Evolutionary conservation across 2,113 vertebrate genomes (phyloP), one percentile per base, ranked within the genome.

Genomic region (Panthera tigris): DNA sequence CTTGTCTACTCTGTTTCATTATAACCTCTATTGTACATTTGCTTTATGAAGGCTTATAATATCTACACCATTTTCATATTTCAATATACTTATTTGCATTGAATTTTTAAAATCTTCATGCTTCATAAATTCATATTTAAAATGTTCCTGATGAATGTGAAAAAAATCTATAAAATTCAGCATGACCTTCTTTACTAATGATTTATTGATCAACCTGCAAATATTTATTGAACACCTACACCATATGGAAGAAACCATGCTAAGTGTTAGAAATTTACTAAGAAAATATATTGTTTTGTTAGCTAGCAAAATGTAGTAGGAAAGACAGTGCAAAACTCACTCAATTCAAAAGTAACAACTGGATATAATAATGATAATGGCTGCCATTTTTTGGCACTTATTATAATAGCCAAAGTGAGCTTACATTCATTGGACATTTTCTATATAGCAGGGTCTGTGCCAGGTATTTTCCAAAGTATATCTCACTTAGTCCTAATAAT

Each of bases 151-250:
- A 74, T 57, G 8, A 80, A 85, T 68, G 19, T 82, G 18, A 80
- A 31, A 95, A 90, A 76, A 85, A 89, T 41, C 41, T 83, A 50
- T 87, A 79, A 87, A 94, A 88, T 19, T 68, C n/a, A 0, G 9
- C 50, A 31, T 55, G n/a, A 79, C 16, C 1, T 6, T 41, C 86
- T 83, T 89, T 83, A 92, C 7, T 71, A 95, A 45, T 55, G 93
- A 98, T 95, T 71, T 73, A 90, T 89, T 84, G 5, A 48, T 61
- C 6, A 63, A 52, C 41, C 45, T 90, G 18, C 12, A 91, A 90
- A 63, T 88, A 87, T 41, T 95, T 66, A 89, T 52, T 19, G 61
- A 96, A 88, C 6, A 83, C 36, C 21, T 27, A 48, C 16, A 39
- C 3, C 19, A 15, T 50, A n/a, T 89, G 81, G 16, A 92, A 82